A percentile compares a stretch with the other conserved stretches of the same genome.
These are phyloP conservation scores for Saccostrea glomerata DNA, from an alignment of 1,140 invertebrate genomes.

Conservation along the genomic window DNA sequence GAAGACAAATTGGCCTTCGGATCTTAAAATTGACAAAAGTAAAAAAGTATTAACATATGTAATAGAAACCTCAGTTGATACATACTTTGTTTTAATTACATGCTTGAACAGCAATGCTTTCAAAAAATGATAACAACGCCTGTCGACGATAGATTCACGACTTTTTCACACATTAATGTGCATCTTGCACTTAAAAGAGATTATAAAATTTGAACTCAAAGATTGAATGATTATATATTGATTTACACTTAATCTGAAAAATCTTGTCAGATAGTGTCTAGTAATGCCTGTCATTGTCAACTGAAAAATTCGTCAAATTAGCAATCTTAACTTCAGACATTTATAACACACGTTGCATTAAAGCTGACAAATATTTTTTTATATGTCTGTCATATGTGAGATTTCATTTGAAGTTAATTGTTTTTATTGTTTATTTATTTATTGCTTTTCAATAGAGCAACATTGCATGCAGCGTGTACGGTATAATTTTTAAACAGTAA, in stretches of 20 bases:
- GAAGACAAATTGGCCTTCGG: neutral
- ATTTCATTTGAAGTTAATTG: neutral
- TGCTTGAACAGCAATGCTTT: neutral
- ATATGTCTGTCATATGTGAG: neutral
- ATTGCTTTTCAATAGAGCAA: too few species aligned
- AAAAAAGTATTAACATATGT: neutral
- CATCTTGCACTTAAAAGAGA: neutral
- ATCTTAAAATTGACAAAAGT: neutral
- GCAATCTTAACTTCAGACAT: neutral
- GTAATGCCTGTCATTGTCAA: neutral
- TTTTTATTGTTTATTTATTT: neutral
- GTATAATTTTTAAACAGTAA: too few species aligned
- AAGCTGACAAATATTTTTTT: neutral
- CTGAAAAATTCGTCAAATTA: neutral
- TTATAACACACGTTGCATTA: neutral
- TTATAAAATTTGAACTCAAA: neutral
- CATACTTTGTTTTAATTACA: neutral
- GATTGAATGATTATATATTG: conserved; percentile 12
- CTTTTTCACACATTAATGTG: neutral
- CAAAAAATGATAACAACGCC: neutral
- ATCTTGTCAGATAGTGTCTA: neutral
- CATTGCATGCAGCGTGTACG: too few species aligned
- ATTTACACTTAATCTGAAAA: neutral
- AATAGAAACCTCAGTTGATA: neutral
- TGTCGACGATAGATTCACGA: too few species aligned